A percentile compares a stretch with the other conserved stretches of the same genome.
Evolutionary conservation across 2,797 vertebrate genomes (phyloP).

Genomic region (Luscinia luscinia): DNA sequence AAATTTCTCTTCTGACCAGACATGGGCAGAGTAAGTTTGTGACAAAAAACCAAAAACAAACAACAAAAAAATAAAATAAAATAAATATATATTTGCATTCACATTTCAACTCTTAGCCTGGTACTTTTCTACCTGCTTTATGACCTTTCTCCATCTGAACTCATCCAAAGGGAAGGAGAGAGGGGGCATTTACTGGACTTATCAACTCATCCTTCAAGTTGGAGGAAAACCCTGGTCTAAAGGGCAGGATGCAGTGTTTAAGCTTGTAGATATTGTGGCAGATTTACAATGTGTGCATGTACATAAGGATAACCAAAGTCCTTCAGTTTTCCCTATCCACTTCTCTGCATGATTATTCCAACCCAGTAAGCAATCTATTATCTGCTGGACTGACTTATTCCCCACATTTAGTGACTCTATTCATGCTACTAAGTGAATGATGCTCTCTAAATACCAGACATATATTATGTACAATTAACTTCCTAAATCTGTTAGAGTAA

Average conservation of each 20-base stretch:
- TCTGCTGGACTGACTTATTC: background rate
- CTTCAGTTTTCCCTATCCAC: background rate
- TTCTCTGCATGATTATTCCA: slow-evolving; percentile 8
- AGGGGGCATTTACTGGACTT: background rate
- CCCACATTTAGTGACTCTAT: background rate
- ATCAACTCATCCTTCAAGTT: background rate
- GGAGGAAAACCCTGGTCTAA: background rate
- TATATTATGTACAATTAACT: background rate
- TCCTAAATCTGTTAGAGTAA: background rate
- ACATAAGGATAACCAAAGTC: background rate
- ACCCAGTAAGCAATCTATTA: background rate
- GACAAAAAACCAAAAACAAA: background rate
- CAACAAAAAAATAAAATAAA: background rate
- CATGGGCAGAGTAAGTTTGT: background rate
- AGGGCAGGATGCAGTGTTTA: background rate
- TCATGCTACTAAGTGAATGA: background rate
- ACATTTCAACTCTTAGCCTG: background rate
- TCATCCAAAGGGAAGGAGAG: background rate
- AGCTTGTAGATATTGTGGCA: background rate
- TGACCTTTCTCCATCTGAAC: background rate
- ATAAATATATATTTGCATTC: background rate
- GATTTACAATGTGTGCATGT: background rate
- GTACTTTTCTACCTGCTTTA: background rate
- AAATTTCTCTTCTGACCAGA: background rate
- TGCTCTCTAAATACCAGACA: background rate